A percentile compares a stretch with the other conserved stretches of the same genome.
phyloP scores from a whole-genome alignment of 2,888 invertebrate species.

The Chorisops tibialis region DNA sequence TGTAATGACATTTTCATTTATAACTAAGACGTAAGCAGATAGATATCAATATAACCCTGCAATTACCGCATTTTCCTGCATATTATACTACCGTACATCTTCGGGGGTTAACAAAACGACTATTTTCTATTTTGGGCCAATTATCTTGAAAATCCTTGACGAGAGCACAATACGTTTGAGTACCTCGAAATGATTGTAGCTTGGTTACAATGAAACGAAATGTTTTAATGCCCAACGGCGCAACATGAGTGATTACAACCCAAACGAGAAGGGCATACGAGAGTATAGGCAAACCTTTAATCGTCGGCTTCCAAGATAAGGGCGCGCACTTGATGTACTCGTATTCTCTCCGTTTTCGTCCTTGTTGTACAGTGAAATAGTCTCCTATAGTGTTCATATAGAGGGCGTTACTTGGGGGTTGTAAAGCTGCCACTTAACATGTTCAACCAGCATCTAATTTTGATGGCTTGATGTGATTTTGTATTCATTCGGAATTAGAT shows the following conservation, averaged over 20 bases:
- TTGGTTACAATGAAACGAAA: background rate
- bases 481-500: constrained; percentile 32
- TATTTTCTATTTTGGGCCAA: constrained; percentile 29
- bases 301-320: constrained; percentile 18
- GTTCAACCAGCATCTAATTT: constrained; percentile 28
- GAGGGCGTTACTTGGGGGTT: constrained; percentile 28
- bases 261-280: constrained; percentile 6
- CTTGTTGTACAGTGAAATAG: background rate
- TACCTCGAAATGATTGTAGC: constrained; percentile 9
- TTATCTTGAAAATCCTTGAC: constrained; percentile 29
- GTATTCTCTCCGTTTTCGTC: background rate
- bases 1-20: constrained; percentile 22
- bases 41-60: constrained; percentile 19
- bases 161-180: constrained; percentile 15
- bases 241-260: constrained; percentile 24
- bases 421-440: constrained; percentile 31
- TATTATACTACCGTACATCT: constrained; percentile 10
- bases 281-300: constrained; percentile 17
- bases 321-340: constrained; percentile 13
- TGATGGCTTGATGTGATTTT: constrained; percentile 30
- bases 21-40: constrained; percentile 6
- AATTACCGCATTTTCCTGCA: constrained; percentile 17
- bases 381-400: background rate
- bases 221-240: constrained; percentile 17
- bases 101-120: constrained; percentile 6